Evolutionary conservation across 2,888 invertebrate genomes (phyloP).

Genomic region (Hydraecia micacea): DNA sequence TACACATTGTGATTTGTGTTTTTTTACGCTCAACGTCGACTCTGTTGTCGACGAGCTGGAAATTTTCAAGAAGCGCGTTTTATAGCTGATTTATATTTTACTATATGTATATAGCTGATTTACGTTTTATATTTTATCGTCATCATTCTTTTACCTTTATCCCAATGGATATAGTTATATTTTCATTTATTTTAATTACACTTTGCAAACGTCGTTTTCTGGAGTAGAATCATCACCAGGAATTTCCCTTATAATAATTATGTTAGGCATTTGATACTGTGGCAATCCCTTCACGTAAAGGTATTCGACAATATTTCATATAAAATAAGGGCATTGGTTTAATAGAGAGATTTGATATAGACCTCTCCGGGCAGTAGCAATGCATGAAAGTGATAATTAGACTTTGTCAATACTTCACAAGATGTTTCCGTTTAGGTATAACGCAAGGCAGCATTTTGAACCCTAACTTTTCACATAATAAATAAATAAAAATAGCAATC

Average conservation of each 20-base stretch:
- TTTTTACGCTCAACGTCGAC: not conserved
- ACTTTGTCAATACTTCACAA: not conserved
- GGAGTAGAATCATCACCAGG: not conserved
- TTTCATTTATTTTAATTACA: not conserved
- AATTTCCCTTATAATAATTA: not conserved
- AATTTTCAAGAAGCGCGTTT: not conserved
- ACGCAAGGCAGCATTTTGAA: not conserved
- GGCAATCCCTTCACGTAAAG: not conserved
- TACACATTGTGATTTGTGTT: not conserved
- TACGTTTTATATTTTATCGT: not conserved
- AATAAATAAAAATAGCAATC: not conserved
- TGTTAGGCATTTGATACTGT: slow-evolving; percentile 16
- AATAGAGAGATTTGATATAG: not conserved
- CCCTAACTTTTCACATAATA: not conserved
- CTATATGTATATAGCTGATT: no score
- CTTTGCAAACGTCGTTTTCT: not conserved
- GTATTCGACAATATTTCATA: not conserved
- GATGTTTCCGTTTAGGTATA: not conserved
- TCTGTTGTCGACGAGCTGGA: not conserved
- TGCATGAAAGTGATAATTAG: not conserved
- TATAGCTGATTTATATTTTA: no score
- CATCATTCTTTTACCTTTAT: not conserved
- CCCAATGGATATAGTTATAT: not conserved
- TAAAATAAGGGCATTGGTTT: not conserved
- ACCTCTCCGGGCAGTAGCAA: not conserved